These are phyloP conservation scores for Goniozus legneri DNA, from an alignment of 1,140 invertebrate species.

Conservation along the genomic window DNA sequence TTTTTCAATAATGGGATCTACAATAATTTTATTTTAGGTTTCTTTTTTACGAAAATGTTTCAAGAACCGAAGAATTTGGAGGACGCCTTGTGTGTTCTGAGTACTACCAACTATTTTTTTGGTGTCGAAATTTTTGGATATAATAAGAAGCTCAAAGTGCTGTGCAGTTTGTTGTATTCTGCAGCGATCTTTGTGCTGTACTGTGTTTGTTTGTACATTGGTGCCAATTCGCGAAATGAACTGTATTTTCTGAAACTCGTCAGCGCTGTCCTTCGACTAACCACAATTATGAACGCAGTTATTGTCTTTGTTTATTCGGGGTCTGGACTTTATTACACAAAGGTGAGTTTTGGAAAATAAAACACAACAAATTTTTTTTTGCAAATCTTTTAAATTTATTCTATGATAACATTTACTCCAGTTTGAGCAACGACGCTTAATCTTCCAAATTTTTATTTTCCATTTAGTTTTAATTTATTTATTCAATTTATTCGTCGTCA, in stretches of 20 bases:
- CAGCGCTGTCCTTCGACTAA: not conserved
- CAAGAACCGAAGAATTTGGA: not conserved
- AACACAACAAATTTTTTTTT: not conserved
- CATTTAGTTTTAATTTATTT: too few relatives aligned
- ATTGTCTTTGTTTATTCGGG: conserved; percentile 8
- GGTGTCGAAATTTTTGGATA: conserved; percentile 13
- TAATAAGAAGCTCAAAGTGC: not conserved
- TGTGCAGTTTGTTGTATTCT: conserved; percentile 8
- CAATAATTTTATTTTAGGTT: too few relatives aligned
- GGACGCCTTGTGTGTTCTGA: not conserved
- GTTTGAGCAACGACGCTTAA: too few relatives aligned
- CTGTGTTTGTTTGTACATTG: not conserved
- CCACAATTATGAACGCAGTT: not conserved
- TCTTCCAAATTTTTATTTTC: too few relatives aligned
- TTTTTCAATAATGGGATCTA: too few relatives aligned
- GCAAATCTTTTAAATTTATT: too few relatives aligned
- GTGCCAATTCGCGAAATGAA: not conserved
- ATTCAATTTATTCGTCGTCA: too few relatives aligned
- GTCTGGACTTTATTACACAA: not conserved
- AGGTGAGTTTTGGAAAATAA: not conserved
- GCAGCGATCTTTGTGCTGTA: not conserved
- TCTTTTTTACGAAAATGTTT: not conserved
- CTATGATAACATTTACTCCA: too few relatives aligned
- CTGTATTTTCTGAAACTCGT: not conserved
- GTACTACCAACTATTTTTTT: conserved; percentile 8